Base-by-base conservation (phyloP, 2,797 vertebrate species). In the Neomorphus geoffroyi region DNA sequence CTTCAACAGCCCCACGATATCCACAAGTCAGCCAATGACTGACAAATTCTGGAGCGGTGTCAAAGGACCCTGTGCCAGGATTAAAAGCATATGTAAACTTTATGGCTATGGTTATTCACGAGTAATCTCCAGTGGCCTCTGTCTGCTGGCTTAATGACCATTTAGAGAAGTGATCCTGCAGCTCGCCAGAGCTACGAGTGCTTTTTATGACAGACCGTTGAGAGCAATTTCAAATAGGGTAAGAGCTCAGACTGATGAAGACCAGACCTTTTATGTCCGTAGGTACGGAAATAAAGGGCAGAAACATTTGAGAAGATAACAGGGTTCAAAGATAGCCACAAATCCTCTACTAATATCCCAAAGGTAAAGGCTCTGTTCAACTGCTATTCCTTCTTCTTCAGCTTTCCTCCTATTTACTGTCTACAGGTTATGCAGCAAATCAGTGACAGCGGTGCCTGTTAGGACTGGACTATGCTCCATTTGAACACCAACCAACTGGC, bases 51-150 rank as follows among this genome's bases (percentile, higher is more conserved):
- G 96, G 91, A 94, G 80, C 64, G 15, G 62, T 69, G 93, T 92
- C 94, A 82, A 86, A 91, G 86, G 26, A 67, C 70, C 82, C 87
- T 9, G 30, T 91, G 90, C 93, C 92, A 96, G 90, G 90, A 93
- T 94, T 96, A 92, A 92, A 93, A 94, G 93, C 94, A 93, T 56
- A 95, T 81, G 78, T 93, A 93, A 95, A 91, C 88, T 97, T 94
- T 95, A 93, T 72, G 66, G 94, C 86, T 78, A 33, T 19, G 82
- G 87, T 71, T 94, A 58, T 81, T 90, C 74, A 64, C 56, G 51
- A 92, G 89, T 3, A 92, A 80, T 88, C 94, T 88, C 91, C 43
- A 95, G 94, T 60, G 92, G 90, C 71, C 88, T 74, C 91, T 92
- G 93, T 94, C 95, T 97, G 94, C 92, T 86, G 94, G 80, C 75